Percentiles rank a stretch among this genome's conserved stretches.
phyloP scores from a whole-genome alignment of 2,113 vertebrate species.

The Oreochromis niloticus region DNA sequence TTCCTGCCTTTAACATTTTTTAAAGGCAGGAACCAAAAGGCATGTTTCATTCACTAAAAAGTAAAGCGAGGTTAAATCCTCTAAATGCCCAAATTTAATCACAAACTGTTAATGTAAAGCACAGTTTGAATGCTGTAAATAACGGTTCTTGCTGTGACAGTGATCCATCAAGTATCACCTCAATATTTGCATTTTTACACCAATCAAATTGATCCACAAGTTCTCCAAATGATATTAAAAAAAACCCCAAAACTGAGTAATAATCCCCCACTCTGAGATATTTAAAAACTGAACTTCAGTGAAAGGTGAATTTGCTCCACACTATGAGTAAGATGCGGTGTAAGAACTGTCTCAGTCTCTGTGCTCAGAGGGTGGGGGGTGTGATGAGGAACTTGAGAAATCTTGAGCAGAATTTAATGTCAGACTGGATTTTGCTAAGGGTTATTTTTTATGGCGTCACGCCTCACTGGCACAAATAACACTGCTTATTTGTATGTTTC shows the following conservation, averaged over 20 bases:
- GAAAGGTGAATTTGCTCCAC: not conserved
- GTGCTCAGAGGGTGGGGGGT: not conserved
- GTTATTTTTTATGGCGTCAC: accelerated
- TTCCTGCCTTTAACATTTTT: not conserved
- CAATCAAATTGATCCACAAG: not conserved
- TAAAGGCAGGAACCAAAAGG: not conserved
- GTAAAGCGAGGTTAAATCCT: not conserved
- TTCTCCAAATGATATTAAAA: not conserved
- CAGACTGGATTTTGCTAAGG: not conserved
- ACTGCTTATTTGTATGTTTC: not conserved
- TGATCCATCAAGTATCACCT: not conserved
- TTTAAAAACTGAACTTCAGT: not conserved
- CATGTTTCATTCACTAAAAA: not conserved
- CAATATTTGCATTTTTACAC: not conserved
- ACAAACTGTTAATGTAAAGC: not conserved
- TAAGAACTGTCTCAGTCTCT: not conserved
- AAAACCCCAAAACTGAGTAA: not conserved
- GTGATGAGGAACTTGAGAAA: not conserved
- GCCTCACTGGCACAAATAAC: not conserved
- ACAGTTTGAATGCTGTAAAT: not conserved
- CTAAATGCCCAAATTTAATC: not conserved
- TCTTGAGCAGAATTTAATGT: not conserved
- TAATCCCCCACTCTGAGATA: not conserved
- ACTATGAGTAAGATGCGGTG: not conserved
- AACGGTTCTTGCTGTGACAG: not conserved